Percentiles rank a stretch among this genome's conserved stretches.
Conservation (phyloP, 2,888 invertebrate genomes). For the Temnothorax ravouxi region DNA sequence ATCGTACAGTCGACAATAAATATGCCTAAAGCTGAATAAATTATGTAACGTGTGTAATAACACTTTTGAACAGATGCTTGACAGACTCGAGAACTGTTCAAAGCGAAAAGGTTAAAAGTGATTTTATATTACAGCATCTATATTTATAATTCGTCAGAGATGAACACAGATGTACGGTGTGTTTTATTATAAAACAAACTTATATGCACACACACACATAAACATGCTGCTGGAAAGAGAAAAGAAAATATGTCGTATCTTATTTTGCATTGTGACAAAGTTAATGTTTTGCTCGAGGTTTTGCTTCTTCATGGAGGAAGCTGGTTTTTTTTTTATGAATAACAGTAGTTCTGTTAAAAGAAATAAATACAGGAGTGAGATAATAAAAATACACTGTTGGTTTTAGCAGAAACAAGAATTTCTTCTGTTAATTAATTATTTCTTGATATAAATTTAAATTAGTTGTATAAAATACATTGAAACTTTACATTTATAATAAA, state of each 20-base stretch:
- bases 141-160: background rate
- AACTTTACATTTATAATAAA: background rate
- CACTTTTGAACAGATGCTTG: background rate
- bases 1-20: background rate
- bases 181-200: background rate
- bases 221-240: background rate
- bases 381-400: background rate
- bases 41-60: background rate
- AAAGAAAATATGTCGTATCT: background rate
- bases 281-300: background rate
- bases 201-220: background rate
- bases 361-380: background rate
- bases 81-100: background rate
- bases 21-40: background rate
- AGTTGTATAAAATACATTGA: background rate
- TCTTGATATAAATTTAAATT: background rate
- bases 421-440: background rate
- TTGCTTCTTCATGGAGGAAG: too few species aligned
- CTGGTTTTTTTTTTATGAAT: background rate
- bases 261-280: background rate
- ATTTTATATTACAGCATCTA: background rate
- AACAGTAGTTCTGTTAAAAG: background rate
- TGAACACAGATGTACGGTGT: background rate
- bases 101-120: constrained; percentile 3
- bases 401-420: background rate